phyloP scores from a whole-genome alignment of 2,797 vertebrate species.

The Melanotaenia trifasciata region DNA sequence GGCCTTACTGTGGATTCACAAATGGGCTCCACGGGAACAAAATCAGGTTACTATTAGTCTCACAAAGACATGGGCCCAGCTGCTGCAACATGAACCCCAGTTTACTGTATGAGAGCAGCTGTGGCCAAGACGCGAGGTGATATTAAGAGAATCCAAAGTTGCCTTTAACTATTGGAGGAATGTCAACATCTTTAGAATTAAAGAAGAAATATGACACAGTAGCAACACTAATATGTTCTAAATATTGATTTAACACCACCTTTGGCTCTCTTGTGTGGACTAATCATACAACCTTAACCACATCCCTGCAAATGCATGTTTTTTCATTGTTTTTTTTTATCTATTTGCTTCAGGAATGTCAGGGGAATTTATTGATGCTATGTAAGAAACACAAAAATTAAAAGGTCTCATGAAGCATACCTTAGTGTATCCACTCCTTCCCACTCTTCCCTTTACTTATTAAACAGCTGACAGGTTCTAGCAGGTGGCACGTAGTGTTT shows the following conservation, averaged over 20 bases:
- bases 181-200: conserved; percentile 52
- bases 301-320: conserved; percentile 15
- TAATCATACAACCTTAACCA: conserved; percentile 49
- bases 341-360: neutral
- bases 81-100: conserved; percentile 69
- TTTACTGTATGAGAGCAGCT: conserved; percentile 67
- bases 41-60: conserved; percentile 64
- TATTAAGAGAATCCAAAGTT: conserved; percentile 37
- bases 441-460: conserved; percentile 30
- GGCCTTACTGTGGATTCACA: conserved; percentile 28
- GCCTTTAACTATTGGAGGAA: conserved; percentile 54
- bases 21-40: conserved; percentile 44
- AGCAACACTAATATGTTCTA: conserved; percentile 55
- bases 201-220: conserved; percentile 60
- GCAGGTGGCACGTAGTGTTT: conserved; percentile 72
- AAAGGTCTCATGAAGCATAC: conserved; percentile 42
- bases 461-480: conserved; percentile 75
- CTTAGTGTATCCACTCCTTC: conserved; percentile 14
- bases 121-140: conserved; percentile 40
- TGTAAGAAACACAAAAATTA: conserved; percentile 20
- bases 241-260: conserved; percentile 61
- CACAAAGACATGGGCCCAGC: conserved; percentile 58
- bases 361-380: conserved; percentile 15
- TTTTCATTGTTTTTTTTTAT: conserved; percentile 1
- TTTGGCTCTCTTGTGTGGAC: conserved; percentile 47